Conservation (phyloP, 2,797 vertebrate species). For the Malacoraja senta region DNA sequence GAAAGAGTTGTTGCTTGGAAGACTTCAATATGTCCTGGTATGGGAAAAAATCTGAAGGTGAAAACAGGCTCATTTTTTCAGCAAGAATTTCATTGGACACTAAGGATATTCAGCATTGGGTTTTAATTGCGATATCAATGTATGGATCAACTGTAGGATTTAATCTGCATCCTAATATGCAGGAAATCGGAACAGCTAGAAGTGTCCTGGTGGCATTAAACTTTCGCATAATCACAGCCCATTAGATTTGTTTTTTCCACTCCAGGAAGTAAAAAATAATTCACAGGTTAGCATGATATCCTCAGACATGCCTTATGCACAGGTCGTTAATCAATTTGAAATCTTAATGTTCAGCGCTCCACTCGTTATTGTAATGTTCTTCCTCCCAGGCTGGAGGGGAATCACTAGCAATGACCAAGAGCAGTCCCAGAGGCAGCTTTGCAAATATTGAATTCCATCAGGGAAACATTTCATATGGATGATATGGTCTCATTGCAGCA, state of each 20-base stretch:
- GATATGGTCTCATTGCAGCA: neutral
- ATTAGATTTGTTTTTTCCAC: neutral
- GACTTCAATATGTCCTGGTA: neutral
- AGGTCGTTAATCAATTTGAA: neutral
- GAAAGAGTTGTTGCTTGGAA: neutral
- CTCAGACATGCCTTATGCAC: neutral
- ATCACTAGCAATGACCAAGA: neutral
- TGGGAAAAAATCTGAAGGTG: neutral
- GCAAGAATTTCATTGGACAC: neutral
- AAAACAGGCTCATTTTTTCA: neutral
- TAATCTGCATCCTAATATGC: neutral
- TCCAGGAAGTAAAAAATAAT: neutral
- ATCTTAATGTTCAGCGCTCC: neutral
- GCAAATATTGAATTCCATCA: neutral
- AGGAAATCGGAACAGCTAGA: neutral
- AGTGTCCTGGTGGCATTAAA: neutral
- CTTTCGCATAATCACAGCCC: neutral
- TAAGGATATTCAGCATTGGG: neutral
- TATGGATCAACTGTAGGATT: neutral
- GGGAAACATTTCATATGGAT: neutral
- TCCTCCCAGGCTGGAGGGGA: neutral
- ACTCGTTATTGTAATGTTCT: neutral
- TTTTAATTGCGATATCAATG: neutral
- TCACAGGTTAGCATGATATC: neutral
- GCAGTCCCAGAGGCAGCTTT: neutral